Conservation (phyloP, 2,888 invertebrate species). For the Macrophya alboannulata region DNA sequence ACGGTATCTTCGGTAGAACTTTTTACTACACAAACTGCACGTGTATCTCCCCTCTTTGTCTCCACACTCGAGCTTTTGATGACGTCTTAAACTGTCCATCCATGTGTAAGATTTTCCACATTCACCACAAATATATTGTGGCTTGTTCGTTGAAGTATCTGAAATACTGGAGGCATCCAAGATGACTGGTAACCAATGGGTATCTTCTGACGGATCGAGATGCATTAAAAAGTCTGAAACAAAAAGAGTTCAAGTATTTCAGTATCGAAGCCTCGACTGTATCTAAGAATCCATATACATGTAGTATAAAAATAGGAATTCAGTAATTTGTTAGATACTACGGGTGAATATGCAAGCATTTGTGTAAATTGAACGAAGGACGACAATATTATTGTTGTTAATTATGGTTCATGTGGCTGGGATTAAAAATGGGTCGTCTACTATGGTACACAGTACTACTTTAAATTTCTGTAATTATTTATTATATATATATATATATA, state of each 20-base stretch:
- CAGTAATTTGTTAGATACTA: background rate
- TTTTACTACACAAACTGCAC: constrained; percentile 86
- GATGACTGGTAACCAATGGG: constrained; percentile 37
- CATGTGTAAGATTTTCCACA: constrained; percentile 67
- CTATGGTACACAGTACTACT: background rate
- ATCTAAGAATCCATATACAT: background rate
- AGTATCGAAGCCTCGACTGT: constrained; percentile 10
- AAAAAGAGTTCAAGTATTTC: constrained; percentile 47
- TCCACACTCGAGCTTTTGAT: constrained; percentile 75
- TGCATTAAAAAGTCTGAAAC: constrained; percentile 50
- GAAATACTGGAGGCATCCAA: constrained; percentile 2
- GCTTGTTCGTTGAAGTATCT: constrained; percentile 34
- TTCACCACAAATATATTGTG: constrained; percentile 50
- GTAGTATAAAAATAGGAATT: background rate
- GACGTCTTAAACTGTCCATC: constrained; percentile 71
- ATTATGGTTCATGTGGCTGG: background rate
- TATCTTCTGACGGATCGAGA: background rate
- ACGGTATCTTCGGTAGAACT: constrained; percentile 66
- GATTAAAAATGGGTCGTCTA: background rate
- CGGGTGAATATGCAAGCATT: background rate
- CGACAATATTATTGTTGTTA: too few species aligned
- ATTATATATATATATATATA: too few species aligned
- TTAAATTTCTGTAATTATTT: background rate
- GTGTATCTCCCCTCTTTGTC: constrained; percentile 90
- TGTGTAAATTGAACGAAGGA: background rate